A percentile compares a stretch with the other conserved stretches of the same genome.
phyloP scores from a whole-genome alignment of 2,113 vertebrate genomes.

The Chloropsis cyanopogon region DNA sequence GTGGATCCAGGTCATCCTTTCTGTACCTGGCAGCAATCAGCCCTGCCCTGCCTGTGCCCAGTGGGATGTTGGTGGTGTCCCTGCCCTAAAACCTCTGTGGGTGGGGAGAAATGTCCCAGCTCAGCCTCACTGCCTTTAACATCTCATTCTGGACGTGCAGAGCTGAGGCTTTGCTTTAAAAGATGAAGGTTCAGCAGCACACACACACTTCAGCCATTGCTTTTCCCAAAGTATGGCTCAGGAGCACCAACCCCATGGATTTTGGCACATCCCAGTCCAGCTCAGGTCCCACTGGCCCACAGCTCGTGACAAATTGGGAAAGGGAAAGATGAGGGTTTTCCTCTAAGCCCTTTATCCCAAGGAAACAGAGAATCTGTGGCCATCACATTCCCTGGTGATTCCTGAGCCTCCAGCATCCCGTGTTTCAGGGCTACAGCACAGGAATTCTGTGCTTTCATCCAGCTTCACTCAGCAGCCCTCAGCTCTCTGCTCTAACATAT shows the following conservation, averaged over 20 bases:
- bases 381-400: rapidly evolving
- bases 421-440: rapidly evolving
- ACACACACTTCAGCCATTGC: not conserved
- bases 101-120: not conserved
- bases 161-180: not conserved
- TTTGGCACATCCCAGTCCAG: not conserved
- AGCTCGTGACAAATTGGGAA: not conserved
- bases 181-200: not conserved
- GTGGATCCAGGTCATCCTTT: not conserved
- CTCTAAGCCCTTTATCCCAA: not conserved
- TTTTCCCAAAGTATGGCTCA: not conserved
- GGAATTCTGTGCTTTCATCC: not conserved
- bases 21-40: not conserved
- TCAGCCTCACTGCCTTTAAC: not conserved
- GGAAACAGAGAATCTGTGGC: not conserved
- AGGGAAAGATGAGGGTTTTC: not conserved
- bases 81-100: not conserved
- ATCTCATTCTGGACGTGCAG: not conserved
- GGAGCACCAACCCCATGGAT: not conserved
- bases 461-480: not conserved
- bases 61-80: not conserved
- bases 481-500: not conserved
- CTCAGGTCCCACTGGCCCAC: not conserved
- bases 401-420: not conserved
- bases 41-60: not conserved